Evolutionary conservation across 35 echinoderm and acorn worm species (phyloP), one percentile per base, ranked within the genome.

Genomic region (Apostichopus californicus): DNA sequence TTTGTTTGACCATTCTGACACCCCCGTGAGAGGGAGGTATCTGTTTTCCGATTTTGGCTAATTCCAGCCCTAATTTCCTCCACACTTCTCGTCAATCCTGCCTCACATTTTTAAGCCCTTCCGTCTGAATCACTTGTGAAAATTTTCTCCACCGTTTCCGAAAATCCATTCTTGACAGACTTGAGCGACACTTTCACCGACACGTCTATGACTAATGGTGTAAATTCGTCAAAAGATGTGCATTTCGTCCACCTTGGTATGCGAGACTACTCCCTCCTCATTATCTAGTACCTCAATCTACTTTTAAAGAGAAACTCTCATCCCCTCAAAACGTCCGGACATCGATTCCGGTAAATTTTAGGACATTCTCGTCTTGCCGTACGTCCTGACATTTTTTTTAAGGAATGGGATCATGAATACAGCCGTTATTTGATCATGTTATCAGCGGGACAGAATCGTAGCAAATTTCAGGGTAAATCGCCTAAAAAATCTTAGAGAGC

Each of bases 191-290:
- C 64, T 68, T 18, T 68, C 64, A 68, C 64, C 18, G 64, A 17
- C 80, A 83, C 53, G n/a, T 56, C 34, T 13, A 56, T 83, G 80
- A 83, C 80, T 83, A 83, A 83, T 83, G 17, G n/a, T 53, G 14
- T 83, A 83, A 55, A 83, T 83, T 4, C 80, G 55, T 55, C 80
- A 46, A 34, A 46, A 46, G 8, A 83, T 46, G 80, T 15, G 22
- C 11, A 83, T 4, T 9, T 17, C 10, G 55, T 83, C 34, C 80
- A 46, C 25, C 10, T 14, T 56, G 18, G 11, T 55, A 83, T 12
- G 10, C n/a, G 17, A 83, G 12, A 25, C 11, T 83, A 83, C 54
- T 83, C 80, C 80, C 80, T 83, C 20, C 46, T 85, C 81, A 85
- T 58, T 60, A 59, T 60, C 56, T 18, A 23, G 71, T n/a, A 18